Percentiles rank a stretch among this genome's conserved stretches.
phyloP scores from a whole-genome alignment of 2,888 invertebrate genomes.

The Drosophila prostipennis region DNA sequence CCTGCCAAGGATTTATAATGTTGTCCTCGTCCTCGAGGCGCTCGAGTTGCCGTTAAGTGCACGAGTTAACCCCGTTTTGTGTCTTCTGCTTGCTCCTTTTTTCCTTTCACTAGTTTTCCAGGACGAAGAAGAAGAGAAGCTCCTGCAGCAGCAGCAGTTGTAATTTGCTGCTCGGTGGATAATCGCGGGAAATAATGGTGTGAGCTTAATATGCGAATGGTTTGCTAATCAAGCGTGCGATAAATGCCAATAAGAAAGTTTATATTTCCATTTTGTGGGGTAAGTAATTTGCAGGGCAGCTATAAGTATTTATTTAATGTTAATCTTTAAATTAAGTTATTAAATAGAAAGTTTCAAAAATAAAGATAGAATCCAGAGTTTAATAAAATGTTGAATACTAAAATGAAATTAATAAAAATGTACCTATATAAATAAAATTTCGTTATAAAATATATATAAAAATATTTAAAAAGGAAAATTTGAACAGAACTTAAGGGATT shows the following conservation, averaged over 20 bases:
- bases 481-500: no score
- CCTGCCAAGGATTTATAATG: slow-evolving; percentile 75
- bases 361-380: no score
- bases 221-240: slow-evolving; percentile 28
- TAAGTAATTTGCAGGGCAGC: background rate
- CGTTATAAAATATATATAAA: no score
- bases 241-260: slow-evolving; percentile 1
- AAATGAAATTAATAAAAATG: no score
- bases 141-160: slow-evolving; percentile 16
- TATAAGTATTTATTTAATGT: background rate
- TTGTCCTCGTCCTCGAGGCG: slow-evolving; percentile 70
- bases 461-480: no score
- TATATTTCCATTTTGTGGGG: background rate
- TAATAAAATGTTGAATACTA: no score
- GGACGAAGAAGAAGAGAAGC: slow-evolving; percentile 7
- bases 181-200: slow-evolving; percentile 30
- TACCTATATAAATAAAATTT: no score
- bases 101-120: slow-evolving; percentile 1
- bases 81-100: slow-evolving; percentile 28
- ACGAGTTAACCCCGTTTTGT: slow-evolving; percentile 76
- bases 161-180: slow-evolving; percentile 23
- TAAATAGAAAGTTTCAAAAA: no score
- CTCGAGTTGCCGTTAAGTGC: slow-evolving; percentile 70
- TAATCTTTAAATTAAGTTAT: background rate
- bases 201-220: slow-evolving; percentile 20